phyloP scores from a whole-genome alignment of 2,113 vertebrate genomes.

The Ophiodon elongatus region DNA sequence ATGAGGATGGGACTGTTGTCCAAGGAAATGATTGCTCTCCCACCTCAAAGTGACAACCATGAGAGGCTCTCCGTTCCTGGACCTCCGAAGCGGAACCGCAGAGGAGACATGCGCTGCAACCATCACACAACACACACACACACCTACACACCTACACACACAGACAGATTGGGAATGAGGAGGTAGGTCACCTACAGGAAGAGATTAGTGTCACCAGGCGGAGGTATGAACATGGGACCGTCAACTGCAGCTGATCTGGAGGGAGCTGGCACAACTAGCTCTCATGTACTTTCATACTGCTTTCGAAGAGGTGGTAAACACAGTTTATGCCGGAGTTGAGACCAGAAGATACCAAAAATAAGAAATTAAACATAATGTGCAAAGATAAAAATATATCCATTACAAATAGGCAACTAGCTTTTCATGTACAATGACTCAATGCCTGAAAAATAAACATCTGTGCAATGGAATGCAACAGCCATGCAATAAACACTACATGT shows the following conservation, averaged over 20 bases:
- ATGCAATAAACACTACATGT: background rate
- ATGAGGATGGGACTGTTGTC: conserved; percentile 80
- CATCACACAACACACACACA: conserved; percentile 53
- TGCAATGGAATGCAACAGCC: background rate
- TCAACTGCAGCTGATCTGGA: conserved; percentile 64
- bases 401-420: background rate
- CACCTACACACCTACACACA: conserved; percentile 48
- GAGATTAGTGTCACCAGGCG: conserved; percentile 80
- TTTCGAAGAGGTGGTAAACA: conserved; percentile 20
- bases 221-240: conserved; percentile 68
- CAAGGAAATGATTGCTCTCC: conserved; percentile 80
- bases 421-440: background rate
- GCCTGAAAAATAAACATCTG: background rate
- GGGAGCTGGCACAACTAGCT: conserved; percentile 44
- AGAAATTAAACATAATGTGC: background rate
- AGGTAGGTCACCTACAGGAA: conserved; percentile 77
- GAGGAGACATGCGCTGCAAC: conserved; percentile 71
- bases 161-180: conserved; percentile 59
- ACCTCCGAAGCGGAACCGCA: conserved; percentile 79
- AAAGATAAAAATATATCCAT: background rate
- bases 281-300: conserved; percentile 25
- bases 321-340: background rate
- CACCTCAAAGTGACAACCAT: conserved; percentile 85
- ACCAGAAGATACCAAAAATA: background rate
- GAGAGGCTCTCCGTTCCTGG: conserved; percentile 80